phyloP scores from a whole-genome alignment of 2,888 invertebrate species.

The Brenthis hecate region DNA sequence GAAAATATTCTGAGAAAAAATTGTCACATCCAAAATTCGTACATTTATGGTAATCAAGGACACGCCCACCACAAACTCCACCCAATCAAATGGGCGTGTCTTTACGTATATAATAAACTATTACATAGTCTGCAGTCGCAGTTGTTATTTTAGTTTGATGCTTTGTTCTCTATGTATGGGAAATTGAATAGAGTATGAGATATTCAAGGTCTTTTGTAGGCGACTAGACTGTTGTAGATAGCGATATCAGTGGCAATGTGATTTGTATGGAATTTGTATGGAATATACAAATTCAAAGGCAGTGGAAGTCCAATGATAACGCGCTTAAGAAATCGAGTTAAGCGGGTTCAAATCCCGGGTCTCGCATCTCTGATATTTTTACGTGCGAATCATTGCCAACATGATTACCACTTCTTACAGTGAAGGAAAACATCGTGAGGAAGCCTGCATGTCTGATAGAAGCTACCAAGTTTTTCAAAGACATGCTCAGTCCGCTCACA shows the following conservation, averaged over 20 bases:
- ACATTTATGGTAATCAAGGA: conserved; percentile 37
- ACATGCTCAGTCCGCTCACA: too few relatives aligned
- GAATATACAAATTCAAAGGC: too few relatives aligned
- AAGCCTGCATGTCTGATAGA: too few relatives aligned
- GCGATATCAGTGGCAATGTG: background rate
- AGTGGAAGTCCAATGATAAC: too few relatives aligned
- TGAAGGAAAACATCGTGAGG: too few relatives aligned
- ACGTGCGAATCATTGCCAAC: too few relatives aligned
- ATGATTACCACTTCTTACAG: too few relatives aligned
- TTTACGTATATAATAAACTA: conserved; percentile 43
- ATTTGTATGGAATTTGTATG: too few relatives aligned
- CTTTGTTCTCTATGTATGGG: conserved; percentile 8
- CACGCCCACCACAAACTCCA: conserved; percentile 57
- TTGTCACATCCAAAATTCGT: conserved; percentile 44
- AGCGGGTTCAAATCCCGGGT: too few relatives aligned
- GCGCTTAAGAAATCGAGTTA: too few relatives aligned
- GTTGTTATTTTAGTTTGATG: conserved; percentile 17
- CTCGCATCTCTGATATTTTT: too few relatives aligned
- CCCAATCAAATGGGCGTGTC: conserved; percentile 56
- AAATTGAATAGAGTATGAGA: conserved; percentile 1
- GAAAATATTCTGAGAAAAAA: background rate
- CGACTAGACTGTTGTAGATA: background rate
- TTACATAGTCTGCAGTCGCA: conserved; percentile 28
- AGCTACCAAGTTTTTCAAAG: too few relatives aligned
- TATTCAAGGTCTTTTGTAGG: background rate